A percentile compares a stretch with the other conserved stretches of the same genome.
Conservation (phyloP, 2,113 vertebrate genomes). For the Pteropus alecto region DNA sequence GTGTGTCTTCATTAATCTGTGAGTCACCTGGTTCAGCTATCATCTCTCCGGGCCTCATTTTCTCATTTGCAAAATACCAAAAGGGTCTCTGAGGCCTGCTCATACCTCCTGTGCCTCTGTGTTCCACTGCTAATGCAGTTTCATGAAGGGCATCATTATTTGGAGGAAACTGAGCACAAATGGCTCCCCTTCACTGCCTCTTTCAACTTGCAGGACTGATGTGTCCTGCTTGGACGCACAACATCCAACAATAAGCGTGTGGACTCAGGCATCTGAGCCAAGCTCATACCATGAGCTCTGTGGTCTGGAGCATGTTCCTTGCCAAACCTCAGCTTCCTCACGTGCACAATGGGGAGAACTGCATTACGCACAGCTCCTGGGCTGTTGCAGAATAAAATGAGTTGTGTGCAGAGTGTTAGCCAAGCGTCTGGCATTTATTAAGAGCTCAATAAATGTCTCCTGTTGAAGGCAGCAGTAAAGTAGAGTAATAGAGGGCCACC, state of each 20-base stretch:
- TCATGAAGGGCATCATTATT: accelerated
- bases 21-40: not conserved
- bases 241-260: not conserved
- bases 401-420: not conserved
- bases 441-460: not conserved
- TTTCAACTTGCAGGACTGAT: not conserved
- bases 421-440: not conserved
- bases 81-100: not conserved
- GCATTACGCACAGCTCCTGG: accelerated
- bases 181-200: not conserved
- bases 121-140: not conserved
- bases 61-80: not conserved
- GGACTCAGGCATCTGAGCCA: not conserved
- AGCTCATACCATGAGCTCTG: not conserved
- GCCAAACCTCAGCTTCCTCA: not conserved
- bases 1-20: not conserved
- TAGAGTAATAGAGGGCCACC: not conserved
- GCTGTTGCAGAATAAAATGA: not conserved
- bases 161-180: not conserved
- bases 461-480: not conserved
- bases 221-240: not conserved
- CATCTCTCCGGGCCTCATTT: not conserved
- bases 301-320: not conserved
- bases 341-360: not conserved
- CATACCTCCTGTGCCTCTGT: not conserved